A percentile compares a stretch with the other conserved stretches of the same genome.
Evolutionary conservation across 2,797 vertebrate genomes (phyloP).

Genomic region (Ceryle rudis): DNA sequence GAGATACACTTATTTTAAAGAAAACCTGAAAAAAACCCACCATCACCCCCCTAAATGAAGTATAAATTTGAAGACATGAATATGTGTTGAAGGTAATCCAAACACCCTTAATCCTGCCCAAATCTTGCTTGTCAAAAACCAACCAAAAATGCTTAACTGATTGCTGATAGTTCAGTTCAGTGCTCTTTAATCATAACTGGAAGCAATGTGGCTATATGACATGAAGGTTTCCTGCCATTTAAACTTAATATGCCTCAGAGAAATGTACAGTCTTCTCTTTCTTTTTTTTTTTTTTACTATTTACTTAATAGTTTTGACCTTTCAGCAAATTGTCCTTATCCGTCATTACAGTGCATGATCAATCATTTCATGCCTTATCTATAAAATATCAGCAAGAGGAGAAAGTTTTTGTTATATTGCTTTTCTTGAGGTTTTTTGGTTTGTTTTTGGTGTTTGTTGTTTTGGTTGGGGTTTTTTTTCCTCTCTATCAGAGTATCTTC

Average conservation of each 20-base stretch:
- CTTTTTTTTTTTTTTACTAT: slow-evolving; percentile 69
- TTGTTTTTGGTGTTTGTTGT: too few relatives aligned
- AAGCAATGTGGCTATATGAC: not conserved
- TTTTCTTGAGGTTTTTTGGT: not conserved
- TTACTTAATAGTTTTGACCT: slow-evolving; percentile 81
- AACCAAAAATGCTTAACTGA: not conserved
- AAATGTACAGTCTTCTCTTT: slow-evolving; percentile 44
- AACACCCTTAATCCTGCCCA: not conserved
- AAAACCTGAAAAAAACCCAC: not conserved
- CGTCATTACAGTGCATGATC: slow-evolving; percentile 73
- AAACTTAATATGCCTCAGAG: slow-evolving; percentile 65
- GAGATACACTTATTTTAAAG: not conserved
- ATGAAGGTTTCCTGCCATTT: slow-evolving; percentile 73
- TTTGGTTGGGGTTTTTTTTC: not conserved
- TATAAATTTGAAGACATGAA: not conserved
- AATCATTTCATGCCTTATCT: slow-evolving; percentile 73
- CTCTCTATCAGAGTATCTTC: not conserved
- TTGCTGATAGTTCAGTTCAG: not conserved
- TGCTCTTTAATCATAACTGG: not conserved
- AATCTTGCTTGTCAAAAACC: not conserved
- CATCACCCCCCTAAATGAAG: too few relatives aligned
- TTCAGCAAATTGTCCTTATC: slow-evolving; percentile 80
- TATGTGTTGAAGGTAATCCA: not conserved
- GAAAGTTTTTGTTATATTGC: slow-evolving; percentile 46
- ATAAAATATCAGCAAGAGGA: slow-evolving; percentile 58